Evolutionary conservation across 2,113 vertebrate genomes (phyloP).

Genomic region (Perccottus glenii): DNA sequence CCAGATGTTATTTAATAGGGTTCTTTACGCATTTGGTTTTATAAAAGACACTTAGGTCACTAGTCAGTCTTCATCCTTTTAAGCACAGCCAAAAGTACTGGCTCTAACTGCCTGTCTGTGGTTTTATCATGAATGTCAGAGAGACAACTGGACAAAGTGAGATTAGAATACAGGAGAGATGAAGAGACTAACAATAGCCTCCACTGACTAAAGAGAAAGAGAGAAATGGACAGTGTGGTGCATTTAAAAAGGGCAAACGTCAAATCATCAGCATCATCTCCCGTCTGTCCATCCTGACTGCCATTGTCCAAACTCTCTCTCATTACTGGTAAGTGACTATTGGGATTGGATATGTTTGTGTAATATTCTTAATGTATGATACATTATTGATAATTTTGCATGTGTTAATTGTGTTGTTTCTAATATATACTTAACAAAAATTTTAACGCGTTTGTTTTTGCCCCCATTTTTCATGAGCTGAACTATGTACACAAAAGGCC

Average conservation of each 20-base stretch:
- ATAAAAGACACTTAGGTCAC: neutral
- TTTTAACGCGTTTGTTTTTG: too few relatives aligned
- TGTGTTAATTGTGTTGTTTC: too few relatives aligned
- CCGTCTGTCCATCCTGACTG: constrained; percentile 30
- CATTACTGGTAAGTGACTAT: constrained; percentile 53
- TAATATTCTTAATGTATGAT: neutral
- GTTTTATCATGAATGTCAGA: constrained; percentile 32
- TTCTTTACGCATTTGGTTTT: neutral
- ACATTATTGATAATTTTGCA: too few relatives aligned
- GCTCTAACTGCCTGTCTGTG: constrained; percentile 1
- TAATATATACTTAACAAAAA: too few relatives aligned
- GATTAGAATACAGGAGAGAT: constrained; percentile 46
- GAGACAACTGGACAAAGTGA: constrained; percentile 43
- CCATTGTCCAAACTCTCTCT: constrained; percentile 13
- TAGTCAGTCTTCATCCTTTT: neutral
- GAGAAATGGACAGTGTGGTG: constrained; percentile 53
- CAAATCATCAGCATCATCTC: constrained; percentile 36
- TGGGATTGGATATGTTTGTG: neutral
- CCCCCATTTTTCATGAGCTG: too few relatives aligned
- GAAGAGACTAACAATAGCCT: constrained; percentile 74
- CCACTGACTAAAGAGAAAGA: constrained; percentile 64
- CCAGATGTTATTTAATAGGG: neutral
- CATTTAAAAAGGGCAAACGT: constrained; percentile 70
- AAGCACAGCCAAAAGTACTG: constrained; percentile 1
- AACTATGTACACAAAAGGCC: too few relatives aligned